A percentile compares a stretch with the other conserved stretches of the same genome.
phyloP scores from a whole-genome alignment of 2,113 vertebrate species.

The Fukomys damarensis region DNA sequence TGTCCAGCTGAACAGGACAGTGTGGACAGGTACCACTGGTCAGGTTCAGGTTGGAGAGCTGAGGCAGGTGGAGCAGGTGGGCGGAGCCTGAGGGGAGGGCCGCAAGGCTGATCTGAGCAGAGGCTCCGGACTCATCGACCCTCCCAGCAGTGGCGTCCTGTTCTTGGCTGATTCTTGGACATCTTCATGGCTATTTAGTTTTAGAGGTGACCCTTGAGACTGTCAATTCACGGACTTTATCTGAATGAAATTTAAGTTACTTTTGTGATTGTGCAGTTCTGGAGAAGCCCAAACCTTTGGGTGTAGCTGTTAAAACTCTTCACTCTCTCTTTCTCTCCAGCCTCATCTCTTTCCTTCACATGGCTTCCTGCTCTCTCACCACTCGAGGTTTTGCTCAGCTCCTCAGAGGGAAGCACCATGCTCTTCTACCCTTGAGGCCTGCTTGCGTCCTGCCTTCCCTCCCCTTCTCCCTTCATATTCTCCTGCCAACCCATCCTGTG shows the following conservation, averaged over 20 bases:
- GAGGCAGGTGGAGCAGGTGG: neutral
- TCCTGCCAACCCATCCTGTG: neutral
- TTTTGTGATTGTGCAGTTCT: neutral
- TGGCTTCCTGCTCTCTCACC: neutral
- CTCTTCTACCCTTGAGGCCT: neutral
- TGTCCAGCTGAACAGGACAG: neutral
- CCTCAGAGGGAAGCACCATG: neutral
- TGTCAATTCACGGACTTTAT: neutral
- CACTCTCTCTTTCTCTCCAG: neutral
- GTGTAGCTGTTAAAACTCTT: neutral
- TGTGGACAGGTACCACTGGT: neutral
- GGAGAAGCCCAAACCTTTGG: slow-evolving; percentile 3
- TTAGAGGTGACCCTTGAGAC: neutral
- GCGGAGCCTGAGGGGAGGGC: neutral
- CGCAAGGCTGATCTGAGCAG: neutral
- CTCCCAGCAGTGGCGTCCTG: neutral
- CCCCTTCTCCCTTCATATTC: neutral
- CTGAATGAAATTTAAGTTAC: neutral
- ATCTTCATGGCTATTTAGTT: neutral
- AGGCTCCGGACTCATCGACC: neutral
- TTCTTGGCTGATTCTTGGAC: neutral
- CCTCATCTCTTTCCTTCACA: neutral
- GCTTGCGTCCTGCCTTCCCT: neutral
- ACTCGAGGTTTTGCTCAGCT: neutral
- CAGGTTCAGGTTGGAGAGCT: neutral